Evolutionary conservation across 2,888 invertebrate species (phyloP).

Genomic region (Zeuzera pyrina): DNA sequence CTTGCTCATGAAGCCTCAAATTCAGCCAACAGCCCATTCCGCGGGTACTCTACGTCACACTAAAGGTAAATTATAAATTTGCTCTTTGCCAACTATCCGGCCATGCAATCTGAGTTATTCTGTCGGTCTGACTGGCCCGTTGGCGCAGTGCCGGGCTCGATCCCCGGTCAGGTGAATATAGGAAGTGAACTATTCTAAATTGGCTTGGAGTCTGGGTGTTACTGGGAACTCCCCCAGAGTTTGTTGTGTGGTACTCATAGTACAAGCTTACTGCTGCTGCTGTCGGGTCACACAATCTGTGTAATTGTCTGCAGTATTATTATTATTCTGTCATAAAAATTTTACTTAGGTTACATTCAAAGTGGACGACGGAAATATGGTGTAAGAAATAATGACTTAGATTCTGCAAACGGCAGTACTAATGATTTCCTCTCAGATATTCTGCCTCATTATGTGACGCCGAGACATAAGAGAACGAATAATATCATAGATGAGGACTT

Average conservation of each 20-base stretch:
- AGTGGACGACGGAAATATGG: constrained; percentile 40
- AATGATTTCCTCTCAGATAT: constrained; percentile 59
- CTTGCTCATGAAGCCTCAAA: constrained; percentile 36
- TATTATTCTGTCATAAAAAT: constrained; percentile 5
- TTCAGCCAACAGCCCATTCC: constrained; percentile 43
- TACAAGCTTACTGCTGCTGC: too few relatives aligned
- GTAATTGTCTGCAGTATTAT: too few relatives aligned
- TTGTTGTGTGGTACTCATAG: too few relatives aligned
- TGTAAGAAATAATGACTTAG: constrained; percentile 33
- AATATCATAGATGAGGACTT: constrained; percentile 48
- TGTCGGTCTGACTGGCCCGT: too few relatives aligned
- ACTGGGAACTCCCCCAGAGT: too few relatives aligned
- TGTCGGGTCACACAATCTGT: too few relatives aligned
- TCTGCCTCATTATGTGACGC: constrained; percentile 61
- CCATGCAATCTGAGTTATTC: too few relatives aligned
- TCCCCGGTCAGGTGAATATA: too few relatives aligned
- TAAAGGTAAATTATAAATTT: constrained; percentile 34
- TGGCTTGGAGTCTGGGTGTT: too few relatives aligned
- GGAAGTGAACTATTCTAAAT: too few relatives aligned
- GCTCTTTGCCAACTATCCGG: too few relatives aligned
- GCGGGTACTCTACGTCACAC: constrained; percentile 52
- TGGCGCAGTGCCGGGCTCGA: too few relatives aligned
- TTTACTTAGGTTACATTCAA: constrained; percentile 24
- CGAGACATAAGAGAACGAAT: constrained; percentile 40
- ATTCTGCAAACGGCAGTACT: constrained; percentile 33